phyloP scores from a whole-genome alignment of 1,140 invertebrate genomes.

The Zaprionus capensis region DNA sequence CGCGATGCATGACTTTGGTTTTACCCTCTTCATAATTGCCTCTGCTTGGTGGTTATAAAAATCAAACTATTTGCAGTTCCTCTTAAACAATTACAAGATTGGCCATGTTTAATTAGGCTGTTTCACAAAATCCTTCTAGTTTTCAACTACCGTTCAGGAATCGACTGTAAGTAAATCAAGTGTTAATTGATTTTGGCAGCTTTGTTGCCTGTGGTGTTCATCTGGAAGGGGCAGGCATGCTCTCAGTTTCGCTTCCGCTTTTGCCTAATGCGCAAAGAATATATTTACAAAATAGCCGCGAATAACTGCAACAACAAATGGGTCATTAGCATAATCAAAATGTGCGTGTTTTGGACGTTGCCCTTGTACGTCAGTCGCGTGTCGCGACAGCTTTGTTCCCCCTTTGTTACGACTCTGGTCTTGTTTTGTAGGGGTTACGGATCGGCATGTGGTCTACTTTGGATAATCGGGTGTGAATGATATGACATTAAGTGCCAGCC shows the following conservation, averaged over 20 bases:
- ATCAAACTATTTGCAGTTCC: neutral
- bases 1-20: too few relatives aligned
- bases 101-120: neutral
- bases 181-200: slow-evolving; percentile 22
- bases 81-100: neutral
- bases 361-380: slow-evolving; percentile 54
- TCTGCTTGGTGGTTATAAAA: neutral
- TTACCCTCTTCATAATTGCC: neutral
- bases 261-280: slow-evolving; percentile 47
- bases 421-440: slow-evolving; percentile 7
- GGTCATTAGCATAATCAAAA: slow-evolving; percentile 79
- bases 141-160: slow-evolving; percentile 12
- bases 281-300: slow-evolving; percentile 55
- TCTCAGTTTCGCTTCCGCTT: slow-evolving; percentile 39
- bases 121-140: neutral
- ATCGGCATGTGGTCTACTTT: slow-evolving; percentile 27
- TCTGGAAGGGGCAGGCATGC: slow-evolving; percentile 23
- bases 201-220: slow-evolving; percentile 19
- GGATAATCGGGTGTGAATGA: slow-evolving; percentile 74
- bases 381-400: slow-evolving; percentile 54
- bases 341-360: slow-evolving; percentile 66
- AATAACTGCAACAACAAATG: slow-evolving; percentile 29
- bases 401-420: slow-evolving; percentile 40
- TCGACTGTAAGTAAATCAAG: slow-evolving; percentile 13
- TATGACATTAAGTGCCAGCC: slow-evolving; percentile 34